Evolutionary conservation across 1,140 invertebrate species (phyloP), one percentile per base, ranked within the genome.

Genomic region (Subanguina moxae): DNA sequence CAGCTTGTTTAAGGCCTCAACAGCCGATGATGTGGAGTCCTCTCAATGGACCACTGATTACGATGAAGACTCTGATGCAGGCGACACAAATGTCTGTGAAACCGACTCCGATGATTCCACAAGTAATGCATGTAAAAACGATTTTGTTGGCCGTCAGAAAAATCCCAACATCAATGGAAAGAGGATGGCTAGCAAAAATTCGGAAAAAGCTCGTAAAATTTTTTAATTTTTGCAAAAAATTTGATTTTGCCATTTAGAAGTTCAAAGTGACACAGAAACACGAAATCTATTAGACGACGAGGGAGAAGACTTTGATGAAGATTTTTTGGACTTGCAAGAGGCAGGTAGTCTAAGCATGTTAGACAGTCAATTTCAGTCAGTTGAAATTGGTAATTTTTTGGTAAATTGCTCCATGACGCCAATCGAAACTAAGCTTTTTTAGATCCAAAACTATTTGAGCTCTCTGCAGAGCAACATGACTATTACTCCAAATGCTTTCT

Each of bases 401-500:
- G 32, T 38, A 38, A 3, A 3, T 8, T 52, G 48, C 48, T 5
- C 3, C 17, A 52, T 5, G 17, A 7, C 3, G 15, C 23, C 23
- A 21, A 52, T 21, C 3, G 17, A 3, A 19, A 52, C 23, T 52
- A 7, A 27, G 1, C 15, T 66, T 68, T 17, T 71, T 13, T 57
- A 74, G 73, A 74, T 48, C n/a, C 48, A 17, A 52, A 57, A 43
- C 48, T 77, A 15, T 74, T 74, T 61, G 75, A 78, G 9, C 56
- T 74, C 38, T 74, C 73, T n/a, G 67, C 76, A 1, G 73, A 74
- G 17, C 73, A 74, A 52, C 65, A 57, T 25, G 64, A 71, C 56
- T 76, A 76, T 57, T 76, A 76, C 42, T 71, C 64, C 11, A 74
- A 75, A 28, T 76, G 74, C 25, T 76, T 76, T 25, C 57, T 76